phyloP scores from a whole-genome alignment of 2,888 invertebrate species.

The Perdita meconis region DNA sequence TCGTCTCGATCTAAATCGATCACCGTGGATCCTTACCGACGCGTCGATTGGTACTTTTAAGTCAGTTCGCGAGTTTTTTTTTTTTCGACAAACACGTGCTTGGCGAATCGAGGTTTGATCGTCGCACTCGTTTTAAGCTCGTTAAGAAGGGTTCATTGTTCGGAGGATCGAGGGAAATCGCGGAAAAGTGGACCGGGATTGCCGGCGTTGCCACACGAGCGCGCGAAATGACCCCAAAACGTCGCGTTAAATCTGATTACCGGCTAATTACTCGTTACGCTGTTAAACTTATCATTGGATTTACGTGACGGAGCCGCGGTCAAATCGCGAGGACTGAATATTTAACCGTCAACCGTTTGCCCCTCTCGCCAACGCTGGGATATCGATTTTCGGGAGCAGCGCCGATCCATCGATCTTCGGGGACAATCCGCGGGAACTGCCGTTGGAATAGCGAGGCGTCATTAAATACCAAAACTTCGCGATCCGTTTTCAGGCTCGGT shows the following conservation, averaged over 20 bases:
- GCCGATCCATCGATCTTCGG: not conserved
- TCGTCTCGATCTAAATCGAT: conserved; percentile 15
- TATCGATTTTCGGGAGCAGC: conserved; percentile 24
- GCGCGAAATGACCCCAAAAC: conserved; percentile 50
- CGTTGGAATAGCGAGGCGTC: no score
- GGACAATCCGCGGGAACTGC: not conserved
- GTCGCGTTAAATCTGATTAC: conserved; percentile 53
- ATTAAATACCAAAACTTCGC: conserved; percentile 27
- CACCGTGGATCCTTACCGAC: no score
- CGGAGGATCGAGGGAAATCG: not conserved
- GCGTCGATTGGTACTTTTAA: conserved; percentile 43
- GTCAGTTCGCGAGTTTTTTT: no score
- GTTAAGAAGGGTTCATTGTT: not conserved
- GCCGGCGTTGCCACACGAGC: not conserved
- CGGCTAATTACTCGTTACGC: conserved; percentile 54
- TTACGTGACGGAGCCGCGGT: conserved; percentile 32
- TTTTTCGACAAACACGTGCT: no score
- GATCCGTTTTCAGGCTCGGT: not conserved
- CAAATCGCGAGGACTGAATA: conserved; percentile 39
- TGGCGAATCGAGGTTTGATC: no score
- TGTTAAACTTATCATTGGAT: conserved; percentile 60
- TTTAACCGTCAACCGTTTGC: conserved; percentile 31
- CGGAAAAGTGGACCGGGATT: conserved; percentile 39
- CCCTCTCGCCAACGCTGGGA: conserved; percentile 6
- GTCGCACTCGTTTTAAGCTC: not conserved